Percentiles rank a stretch among this genome's conserved stretches.
phyloP scores from a whole-genome alignment of 2,113 vertebrate species.

The Helogale parvula region DNA sequence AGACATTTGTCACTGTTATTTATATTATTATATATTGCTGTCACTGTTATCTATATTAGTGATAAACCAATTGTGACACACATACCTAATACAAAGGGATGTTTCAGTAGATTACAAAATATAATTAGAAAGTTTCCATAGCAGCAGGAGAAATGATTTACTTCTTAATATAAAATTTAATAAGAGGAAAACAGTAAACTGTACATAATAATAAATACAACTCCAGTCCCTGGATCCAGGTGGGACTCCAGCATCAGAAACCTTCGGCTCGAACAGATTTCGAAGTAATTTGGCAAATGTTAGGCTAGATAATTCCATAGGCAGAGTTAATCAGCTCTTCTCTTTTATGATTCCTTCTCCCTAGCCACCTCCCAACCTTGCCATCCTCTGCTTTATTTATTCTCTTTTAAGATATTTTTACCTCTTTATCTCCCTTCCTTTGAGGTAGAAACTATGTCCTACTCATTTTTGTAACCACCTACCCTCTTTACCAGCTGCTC shows the following conservation, averaged over 20 bases:
- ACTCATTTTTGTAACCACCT: constrained; percentile 9
- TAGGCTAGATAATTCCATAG: background rate
- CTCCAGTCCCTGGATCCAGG: background rate
- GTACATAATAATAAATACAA: background rate
- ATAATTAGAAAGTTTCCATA: background rate
- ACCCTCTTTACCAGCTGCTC: background rate
- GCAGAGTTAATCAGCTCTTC: background rate
- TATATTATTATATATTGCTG: background rate
- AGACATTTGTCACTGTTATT: constrained; percentile 1
- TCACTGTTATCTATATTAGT: background rate
- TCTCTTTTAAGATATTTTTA: background rate
- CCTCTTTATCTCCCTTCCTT: background rate
- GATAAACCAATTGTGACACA: background rate
- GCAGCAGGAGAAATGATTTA: background rate
- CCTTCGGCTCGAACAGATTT: background rate
- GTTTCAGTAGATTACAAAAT: constrained; percentile 39
- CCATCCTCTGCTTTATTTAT: background rate
- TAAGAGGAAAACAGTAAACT: constrained; percentile 23
- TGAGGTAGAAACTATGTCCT: background rate
- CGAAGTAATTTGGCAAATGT: background rate
- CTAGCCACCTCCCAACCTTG: background rate
- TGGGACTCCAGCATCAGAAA: constrained; percentile 4
- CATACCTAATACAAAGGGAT: background rate
- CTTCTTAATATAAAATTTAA: constrained; percentile 12
- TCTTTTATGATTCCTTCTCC: background rate